Conservation (phyloP, 2,113 vertebrate genomes). For the Chelonoidis abingdonii region DNA sequence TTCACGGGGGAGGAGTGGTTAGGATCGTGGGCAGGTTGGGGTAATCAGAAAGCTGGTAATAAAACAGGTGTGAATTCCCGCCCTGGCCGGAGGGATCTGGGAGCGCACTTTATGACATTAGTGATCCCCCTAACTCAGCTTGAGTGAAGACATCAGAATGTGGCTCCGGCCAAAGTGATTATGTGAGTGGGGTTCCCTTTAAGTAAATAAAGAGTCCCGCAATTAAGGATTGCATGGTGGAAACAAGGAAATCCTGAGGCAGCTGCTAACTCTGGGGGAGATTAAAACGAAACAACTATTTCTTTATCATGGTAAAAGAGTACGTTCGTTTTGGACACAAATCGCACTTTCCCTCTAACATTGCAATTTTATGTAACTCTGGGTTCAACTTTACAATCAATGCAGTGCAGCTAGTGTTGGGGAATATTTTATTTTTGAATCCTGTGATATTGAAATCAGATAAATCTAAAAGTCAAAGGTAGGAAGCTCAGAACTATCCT, state of each 20-base stretch:
- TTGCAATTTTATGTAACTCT: background rate
- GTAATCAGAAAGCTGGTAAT: background rate
- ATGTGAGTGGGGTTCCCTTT: no score
- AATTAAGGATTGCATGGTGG: background rate
- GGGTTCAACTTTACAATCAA: background rate
- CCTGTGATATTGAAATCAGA: background rate
- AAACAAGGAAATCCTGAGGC: background rate
- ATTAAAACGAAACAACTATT: background rate
- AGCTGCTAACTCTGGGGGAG: background rate
- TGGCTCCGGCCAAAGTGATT: background rate
- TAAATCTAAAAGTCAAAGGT: background rate
- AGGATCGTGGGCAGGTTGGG: background rate
- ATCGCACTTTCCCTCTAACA: background rate
- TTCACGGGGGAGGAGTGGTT: no score
- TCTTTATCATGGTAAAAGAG: background rate
- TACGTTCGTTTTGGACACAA: background rate
- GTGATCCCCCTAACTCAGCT: background rate
- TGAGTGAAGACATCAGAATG: background rate
- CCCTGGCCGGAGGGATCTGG: background rate
- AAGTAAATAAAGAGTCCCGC: background rate
- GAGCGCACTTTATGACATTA: no score
- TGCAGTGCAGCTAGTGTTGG: background rate
- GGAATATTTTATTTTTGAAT: background rate
- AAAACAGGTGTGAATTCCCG: background rate
- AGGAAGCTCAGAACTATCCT: background rate